Conservation (phyloP, 2,113 vertebrate genomes). For the Triplophysa rosa region DNA sequence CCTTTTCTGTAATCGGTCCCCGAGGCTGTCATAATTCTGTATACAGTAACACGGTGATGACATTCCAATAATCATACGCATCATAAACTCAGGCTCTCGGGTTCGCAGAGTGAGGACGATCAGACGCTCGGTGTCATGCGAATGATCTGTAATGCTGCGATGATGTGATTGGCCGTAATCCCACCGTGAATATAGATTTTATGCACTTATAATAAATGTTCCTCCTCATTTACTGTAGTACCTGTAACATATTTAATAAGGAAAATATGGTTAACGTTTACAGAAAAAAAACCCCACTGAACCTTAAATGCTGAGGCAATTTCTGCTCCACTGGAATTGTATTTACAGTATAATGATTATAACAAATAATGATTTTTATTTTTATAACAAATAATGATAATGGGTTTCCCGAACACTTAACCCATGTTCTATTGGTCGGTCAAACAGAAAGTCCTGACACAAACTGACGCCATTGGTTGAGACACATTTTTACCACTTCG, state of each 20-base stretch:
- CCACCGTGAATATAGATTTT: constrained; percentile 18
- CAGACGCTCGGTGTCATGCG: constrained; percentile 25
- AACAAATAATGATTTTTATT: background rate
- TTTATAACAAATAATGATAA: background rate
- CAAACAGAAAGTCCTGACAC: too few species aligned
- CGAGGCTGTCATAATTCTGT: constrained; percentile 48
- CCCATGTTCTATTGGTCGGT: too few species aligned
- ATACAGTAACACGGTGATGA: constrained; percentile 40
- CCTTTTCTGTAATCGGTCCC: constrained; percentile 37
- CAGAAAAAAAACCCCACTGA: background rate
- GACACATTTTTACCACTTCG: too few species aligned
- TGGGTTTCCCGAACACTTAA: background rate
- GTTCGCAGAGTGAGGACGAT: constrained; percentile 30
- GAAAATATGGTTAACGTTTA: background rate
- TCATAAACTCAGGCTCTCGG: constrained; percentile 28
- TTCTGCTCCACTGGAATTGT: too few species aligned
- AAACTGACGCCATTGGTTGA: too few species aligned
- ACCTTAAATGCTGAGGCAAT: too few species aligned
- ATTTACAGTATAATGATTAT: too few species aligned
- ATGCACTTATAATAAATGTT: constrained; percentile 15
- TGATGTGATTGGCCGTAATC: constrained; percentile 24
- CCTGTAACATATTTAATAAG: background rate
- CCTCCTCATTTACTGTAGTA: background rate
- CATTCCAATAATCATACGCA: constrained; percentile 43
- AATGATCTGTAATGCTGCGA: constrained; percentile 40